These are phyloP conservation scores for Onychomys arenicola DNA, from an alignment of 2,797 vertebrate species.

Conservation along the genomic window DNA sequence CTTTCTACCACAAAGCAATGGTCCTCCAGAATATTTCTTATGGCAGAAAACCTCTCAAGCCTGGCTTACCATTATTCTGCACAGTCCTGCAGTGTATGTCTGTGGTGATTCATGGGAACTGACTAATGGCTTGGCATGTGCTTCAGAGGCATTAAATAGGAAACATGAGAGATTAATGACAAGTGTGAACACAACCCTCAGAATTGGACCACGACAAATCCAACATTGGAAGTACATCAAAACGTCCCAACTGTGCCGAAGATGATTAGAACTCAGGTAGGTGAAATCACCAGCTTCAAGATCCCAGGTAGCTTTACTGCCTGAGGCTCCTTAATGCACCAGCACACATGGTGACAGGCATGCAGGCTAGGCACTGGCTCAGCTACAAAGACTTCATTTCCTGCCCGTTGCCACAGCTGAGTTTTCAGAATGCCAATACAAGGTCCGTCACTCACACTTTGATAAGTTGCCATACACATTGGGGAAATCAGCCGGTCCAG, in stretches of 20 bases:
- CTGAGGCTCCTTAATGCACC: background rate
- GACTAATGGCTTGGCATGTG: background rate
- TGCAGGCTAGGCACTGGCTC: background rate
- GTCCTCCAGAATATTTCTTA: conserved; percentile 3
- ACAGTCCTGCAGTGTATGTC: background rate
- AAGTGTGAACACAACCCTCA: background rate
- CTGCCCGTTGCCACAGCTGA: conserved; percentile 2
- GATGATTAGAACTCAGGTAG: background rate
- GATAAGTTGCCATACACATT: background rate
- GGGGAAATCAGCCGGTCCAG: background rate
- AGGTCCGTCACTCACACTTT: background rate
- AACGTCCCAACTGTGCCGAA: background rate
- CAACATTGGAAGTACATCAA: background rate
- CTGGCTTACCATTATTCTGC: background rate
- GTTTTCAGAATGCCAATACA: background rate
- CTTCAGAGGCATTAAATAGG: conserved; percentile 1
- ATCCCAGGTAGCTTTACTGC: background rate
- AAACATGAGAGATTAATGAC: background rate
- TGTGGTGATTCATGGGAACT: conserved; percentile 10
- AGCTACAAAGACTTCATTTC: background rate
- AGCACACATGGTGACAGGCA: background rate
- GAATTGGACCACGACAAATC: background rate
- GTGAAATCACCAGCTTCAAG: background rate
- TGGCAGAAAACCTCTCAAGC: background rate
- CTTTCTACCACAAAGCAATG: background rate